Base-by-base conservation (phyloP, 2,113 vertebrate species). In the Nannobrachium achirus region DNA sequence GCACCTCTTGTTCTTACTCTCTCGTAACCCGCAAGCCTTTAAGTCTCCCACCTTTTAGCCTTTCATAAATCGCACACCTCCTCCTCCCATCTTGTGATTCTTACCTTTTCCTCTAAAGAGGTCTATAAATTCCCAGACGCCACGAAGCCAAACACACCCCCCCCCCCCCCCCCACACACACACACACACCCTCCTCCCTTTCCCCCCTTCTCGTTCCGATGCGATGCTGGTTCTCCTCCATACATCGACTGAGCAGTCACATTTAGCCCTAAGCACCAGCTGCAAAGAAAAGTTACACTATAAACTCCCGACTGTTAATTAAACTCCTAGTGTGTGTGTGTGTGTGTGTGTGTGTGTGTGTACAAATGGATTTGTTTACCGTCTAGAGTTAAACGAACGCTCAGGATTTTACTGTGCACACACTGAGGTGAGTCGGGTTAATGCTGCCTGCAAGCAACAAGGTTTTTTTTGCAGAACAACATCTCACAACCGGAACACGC, bases 401-500 rank as follows among this genome's bases (percentile, higher is more conserved):
- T 63, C 6, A 50, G 13, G 7, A 55, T 48, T 14, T n/a, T 14
- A n/a, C 45, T 14, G 14, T 14, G 11, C 45, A 48, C n/a, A 48
- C 4, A 48, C 38, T 62, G 8, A 44, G 16, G 44, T 45, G 18
- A 65, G 58, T 39, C 8, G 14, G 10, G 15, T 53, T 20, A 18
- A 33, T 42, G 49, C 9, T 15, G 48, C 58, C 50, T 51, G 64
- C 8, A 41, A 40, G 55, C 48, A 71, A 45, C n/a, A n/a, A n/a
- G n/a, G 15, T 56, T 20, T 18, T 56, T 73, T 62, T 50, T 42
- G 49, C 69, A 73, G 68, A 71, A 80, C 79, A 74, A 40, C 66
- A 77, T 63, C 65, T 73, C 42, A 49, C 69, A 64, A 51, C 9
- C 42, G 49, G 41, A 78, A 69, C 49, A 14, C 55, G 49, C 58